Base-by-base conservation (phyloP, 2,888 invertebrate genomes). In the Eurois occulta region DNA sequence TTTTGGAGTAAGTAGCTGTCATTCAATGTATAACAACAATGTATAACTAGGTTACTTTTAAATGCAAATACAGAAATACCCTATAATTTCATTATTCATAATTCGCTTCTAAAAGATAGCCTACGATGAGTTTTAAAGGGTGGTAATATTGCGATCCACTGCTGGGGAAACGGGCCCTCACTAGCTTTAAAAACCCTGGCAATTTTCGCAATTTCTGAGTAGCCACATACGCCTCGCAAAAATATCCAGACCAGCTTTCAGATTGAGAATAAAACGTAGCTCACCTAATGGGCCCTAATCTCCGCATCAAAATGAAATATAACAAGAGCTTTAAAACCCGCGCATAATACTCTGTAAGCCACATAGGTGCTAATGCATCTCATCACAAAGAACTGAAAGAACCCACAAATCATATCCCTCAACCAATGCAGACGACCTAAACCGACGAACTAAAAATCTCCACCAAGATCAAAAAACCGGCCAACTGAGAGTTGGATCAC, bases 401-500 rank as follows among this genome's bases (percentile, higher is more conserved):
- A 75, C 6, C 68, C 32, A 80, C 80, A 75, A 83, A 80, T 72
- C 80, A 75, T 70, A 38, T 11, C 48, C 6, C 3, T 43, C 69
- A 74, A 24, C 55, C 21, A n/a, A 11, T 24, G 46, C 74, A 72
- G 48, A 70, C 46, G 73, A 65, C 76, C 21, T 32, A 24, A 75
- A 65, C 76, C 21, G 38, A 24, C 18, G 6, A 79, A 83, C 71
- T 52, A 70, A 75, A 74, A 62, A 65, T 52, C 60, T 24, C 55
- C 24, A n/a, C 55, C 32, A 55, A 73, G 70, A 67, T 71, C n/a
- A 81, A 85, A 81, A 64, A 66, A 41, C 24, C 1, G 10, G 4
- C 41, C 16, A n/a, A n/a, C 7, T n/a, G 7, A 13, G n/a, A n/a
- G 65, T 41, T 2, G 65, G 41, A 41, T 41, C 65, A 28, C 10